These are phyloP conservation scores for Scolopax rusticola DNA, from an alignment of 2,797 vertebrate genomes.

Conservation along the genomic window DNA sequence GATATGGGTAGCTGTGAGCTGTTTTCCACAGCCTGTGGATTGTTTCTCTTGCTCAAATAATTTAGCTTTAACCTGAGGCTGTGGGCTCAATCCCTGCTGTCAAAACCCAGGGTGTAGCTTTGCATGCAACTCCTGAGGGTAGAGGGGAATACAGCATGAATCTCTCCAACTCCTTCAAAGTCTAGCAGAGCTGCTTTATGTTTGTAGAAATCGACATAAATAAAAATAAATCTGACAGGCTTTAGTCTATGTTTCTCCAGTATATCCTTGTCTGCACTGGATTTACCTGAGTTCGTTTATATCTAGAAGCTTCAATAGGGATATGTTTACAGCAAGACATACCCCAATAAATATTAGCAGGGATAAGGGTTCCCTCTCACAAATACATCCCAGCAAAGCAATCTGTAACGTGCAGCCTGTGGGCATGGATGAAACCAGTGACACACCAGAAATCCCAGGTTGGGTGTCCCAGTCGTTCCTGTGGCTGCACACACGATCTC, in stretches of 20 bases:
- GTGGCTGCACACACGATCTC: rapidly evolving
- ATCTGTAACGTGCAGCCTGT: rapidly evolving
- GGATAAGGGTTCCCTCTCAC: not conserved
- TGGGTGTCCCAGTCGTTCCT: not conserved
- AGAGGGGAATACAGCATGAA: not conserved
- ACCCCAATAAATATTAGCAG: not conserved
- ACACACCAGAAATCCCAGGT: not conserved
- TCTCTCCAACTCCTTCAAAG: slow-evolving; percentile 45
- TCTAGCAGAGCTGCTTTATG: slow-evolving; percentile 47
- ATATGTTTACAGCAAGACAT: not conserved
- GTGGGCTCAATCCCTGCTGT: slow-evolving; percentile 66
- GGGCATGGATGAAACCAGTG: rapidly evolving
- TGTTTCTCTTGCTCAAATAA: slow-evolving; percentile 67
- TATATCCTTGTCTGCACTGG: slow-evolving; percentile 4
- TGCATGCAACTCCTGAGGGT: slow-evolving; percentile 43
- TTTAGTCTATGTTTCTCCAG: not conserved
- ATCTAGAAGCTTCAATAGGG: not conserved
- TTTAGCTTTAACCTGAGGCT: slow-evolving; percentile 62
- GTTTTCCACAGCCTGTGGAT: slow-evolving; percentile 18
- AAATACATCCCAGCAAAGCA: not conserved
- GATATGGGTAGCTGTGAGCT: slow-evolving; percentile 18
- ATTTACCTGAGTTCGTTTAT: slow-evolving; percentile 8
- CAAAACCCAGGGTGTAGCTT: slow-evolving; percentile 40
- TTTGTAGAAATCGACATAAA: slow-evolving; percentile 33
- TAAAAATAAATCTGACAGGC: slow-evolving; percentile 60